Evolutionary conservation across 2,888 invertebrate genomes (phyloP), one percentile per base, ranked within the genome.

Genomic region (Drosophila silvestris): DNA sequence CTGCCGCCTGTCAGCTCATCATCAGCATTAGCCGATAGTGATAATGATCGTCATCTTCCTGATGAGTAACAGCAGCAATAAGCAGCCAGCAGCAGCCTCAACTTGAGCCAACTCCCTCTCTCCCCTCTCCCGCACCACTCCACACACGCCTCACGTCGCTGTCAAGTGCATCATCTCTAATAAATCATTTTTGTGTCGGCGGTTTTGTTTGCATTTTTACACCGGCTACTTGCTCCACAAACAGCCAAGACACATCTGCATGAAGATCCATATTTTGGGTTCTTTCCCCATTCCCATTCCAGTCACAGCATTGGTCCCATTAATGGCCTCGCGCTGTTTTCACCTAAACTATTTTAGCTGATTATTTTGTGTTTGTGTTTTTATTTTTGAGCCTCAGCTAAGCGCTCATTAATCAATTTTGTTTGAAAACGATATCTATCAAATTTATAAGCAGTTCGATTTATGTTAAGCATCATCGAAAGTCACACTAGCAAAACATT

Each of bases 401-500:
- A 83, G 64, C 65, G 57, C 83, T 83, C 90, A 86, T 86, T 86
- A 86, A 86, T 86, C 91, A 86, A 89, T 74, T 79, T 65, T 53
- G n/a, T 41, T 57, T 51, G 58, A 71, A 85, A 79, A 79, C 79
- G 75, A 86, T 89, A 90, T 89, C 89, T 79, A 89, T 85, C 91
- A 90, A 79, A 71, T 84, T 74, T 75, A 81, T 86, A 86, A 89
- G 65, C 91, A 76, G 70, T 81, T 86, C 91, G 91, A 90, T 89
- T 90, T 78, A 90, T 90, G 91, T 83, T 83, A 82, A 77, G 77
- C 91, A 81, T 89, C 91, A 83, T 83, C 82, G 72, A 72, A 85
- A 90, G 84, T 85, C 91, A 86, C 87, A 89, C 89, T 57, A 83
- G 74, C 73, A 53, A 76, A 81, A 80, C 71, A 80, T 86, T 86